Conservation (phyloP, 1,140 invertebrate genomes). For the Monomorium pharaonis region DNA sequence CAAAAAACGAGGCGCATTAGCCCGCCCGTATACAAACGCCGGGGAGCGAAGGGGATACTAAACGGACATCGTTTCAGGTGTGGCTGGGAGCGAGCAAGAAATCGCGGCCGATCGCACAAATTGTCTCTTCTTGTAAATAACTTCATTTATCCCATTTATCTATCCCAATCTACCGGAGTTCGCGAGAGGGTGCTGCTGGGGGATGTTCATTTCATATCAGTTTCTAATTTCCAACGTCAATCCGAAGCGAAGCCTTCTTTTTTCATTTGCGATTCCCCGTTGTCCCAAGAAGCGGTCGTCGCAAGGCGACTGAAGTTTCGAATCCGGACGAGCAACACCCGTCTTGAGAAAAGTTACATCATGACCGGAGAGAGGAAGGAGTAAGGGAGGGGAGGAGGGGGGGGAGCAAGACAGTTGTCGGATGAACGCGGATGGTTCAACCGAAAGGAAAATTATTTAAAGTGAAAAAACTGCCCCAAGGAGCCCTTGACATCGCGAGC, state of each 20-base stretch:
- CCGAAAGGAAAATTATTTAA: constrained; percentile 71
- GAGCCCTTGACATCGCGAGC: constrained; percentile 72
- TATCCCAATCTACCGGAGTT: neutral
- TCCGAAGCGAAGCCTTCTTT: too few species aligned
- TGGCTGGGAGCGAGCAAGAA: neutral
- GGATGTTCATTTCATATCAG: neutral
- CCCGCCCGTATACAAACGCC: constrained; percentile 20
- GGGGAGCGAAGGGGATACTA: neutral
- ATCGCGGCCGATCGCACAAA: constrained; percentile 9
- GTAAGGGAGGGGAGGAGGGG: too few species aligned
- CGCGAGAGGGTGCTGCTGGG: neutral
- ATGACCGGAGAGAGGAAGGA: too few species aligned
- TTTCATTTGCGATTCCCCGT: neutral
- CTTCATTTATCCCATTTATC: constrained; percentile 4
- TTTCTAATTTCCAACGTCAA: neutral
- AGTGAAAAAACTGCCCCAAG: constrained; percentile 64
- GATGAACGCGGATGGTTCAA: constrained; percentile 58
- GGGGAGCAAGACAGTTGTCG: constrained; percentile 51
- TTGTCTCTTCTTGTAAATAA: constrained; percentile 15
- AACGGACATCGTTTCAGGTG: constrained; percentile 29
- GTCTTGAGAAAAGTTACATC: constrained; percentile 35
- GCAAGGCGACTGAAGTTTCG: neutral
- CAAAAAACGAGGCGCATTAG: constrained; percentile 52
- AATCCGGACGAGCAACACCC: constrained; percentile 30
- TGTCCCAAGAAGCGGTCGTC: too few species aligned